Base-by-base conservation (phyloP, 2,113 vertebrate genomes). In the Cheirogaleus medius region DNA sequence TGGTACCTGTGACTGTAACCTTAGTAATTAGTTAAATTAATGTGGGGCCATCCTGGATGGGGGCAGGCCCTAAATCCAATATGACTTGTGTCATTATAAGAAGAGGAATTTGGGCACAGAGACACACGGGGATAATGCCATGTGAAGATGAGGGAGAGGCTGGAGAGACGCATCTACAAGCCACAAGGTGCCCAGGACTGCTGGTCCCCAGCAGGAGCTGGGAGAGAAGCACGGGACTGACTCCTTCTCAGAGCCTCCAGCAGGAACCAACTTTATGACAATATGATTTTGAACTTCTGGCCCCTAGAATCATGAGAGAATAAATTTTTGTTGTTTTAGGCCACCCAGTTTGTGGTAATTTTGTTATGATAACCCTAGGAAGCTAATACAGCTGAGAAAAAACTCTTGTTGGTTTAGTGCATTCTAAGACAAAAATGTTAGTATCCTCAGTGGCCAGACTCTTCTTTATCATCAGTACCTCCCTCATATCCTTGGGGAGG, bases 131-230 rank as follows among this genome's bases (percentile, higher is more conserved):
- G 23, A 42, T 32, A 66, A 85, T 25, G 27, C 32, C 20, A 39
- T 0, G 2, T 27, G 63, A 83, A 71, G 58, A 42, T 27, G 27
- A n/a, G 29, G 11, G 18, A 49, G 66, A 60, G 25, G 5, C 1
- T 1, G 5, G 52, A 47, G 54, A 6, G 68, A 29, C 1, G 1
- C 0, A 0, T 23, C 63, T 27, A 34, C 9, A 14, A 87, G 54
- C 12, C 60, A 44, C 5, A 0, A 7, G 39, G 25, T 12, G 11
- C 29, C 29, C 7, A 25, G 21, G 85, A 49, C 1, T 37, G 21
- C 32, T 4, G 0, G 42, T 5, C 20, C n/a, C 2, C 11, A 56
- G 8, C 15, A 64, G 4, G 44, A 25, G 3, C 7, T 9, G 6
- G 25, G 8, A 21, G 12, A 49, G 7, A 63, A n/a, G 39, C 34